Evolutionary conservation across 2,113 vertebrate genomes (phyloP).

Genomic region (Sula dactylatra): DNA sequence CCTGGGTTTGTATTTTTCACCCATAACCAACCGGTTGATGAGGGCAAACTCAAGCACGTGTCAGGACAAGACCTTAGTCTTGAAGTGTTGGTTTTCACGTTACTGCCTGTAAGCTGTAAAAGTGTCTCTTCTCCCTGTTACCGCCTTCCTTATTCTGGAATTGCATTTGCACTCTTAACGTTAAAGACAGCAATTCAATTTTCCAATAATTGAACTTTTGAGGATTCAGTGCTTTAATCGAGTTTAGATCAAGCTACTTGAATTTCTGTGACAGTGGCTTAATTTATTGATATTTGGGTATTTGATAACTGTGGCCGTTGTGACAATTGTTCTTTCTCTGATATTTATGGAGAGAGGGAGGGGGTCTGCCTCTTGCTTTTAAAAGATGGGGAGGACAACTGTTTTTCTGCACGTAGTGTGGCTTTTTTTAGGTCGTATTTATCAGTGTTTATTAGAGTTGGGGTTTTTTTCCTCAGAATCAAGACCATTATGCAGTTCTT

Average conservation of each 20-base stretch:
- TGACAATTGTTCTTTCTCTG: background rate
- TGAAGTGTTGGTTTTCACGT: background rate
- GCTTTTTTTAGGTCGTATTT: background rate
- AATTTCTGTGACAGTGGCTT: background rate
- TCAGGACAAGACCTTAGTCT: background rate
- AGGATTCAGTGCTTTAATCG: background rate
- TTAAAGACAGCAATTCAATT: background rate
- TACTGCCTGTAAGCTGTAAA: background rate
- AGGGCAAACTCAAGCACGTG: accelerated
- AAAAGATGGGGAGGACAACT: background rate
- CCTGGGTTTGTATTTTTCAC: background rate
- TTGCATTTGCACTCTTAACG: background rate
- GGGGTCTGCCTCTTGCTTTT: background rate
- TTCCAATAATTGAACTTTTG: background rate
- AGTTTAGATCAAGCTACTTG: background rate
- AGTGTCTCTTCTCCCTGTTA: background rate
- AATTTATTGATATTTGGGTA: background rate
- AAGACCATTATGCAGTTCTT: constrained; percentile 96
- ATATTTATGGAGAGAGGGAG: background rate
- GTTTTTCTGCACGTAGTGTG: background rate
- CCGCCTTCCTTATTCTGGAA: background rate
- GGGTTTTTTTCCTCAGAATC: constrained; percentile 81
- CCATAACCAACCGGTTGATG: accelerated
- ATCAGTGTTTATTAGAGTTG: background rate
- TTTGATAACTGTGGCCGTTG: background rate